Base-by-base conservation (phyloP, 2,888 invertebrate genomes). In the Megamerina dolium region DNA sequence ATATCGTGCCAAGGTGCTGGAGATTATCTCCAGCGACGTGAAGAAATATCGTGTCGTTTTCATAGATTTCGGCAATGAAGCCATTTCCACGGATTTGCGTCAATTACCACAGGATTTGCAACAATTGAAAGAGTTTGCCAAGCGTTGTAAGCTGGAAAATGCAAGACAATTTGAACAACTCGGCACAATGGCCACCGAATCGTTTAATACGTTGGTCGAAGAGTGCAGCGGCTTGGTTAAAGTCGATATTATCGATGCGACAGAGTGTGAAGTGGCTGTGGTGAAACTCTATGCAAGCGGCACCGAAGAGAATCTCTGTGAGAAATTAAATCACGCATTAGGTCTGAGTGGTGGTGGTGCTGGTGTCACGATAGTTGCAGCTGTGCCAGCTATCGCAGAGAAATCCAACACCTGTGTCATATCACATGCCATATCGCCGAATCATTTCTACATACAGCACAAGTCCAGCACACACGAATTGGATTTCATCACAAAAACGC, bases 1-100 rank as follows among this genome's bases (percentile, higher is more conserved):
- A 87, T 96, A 95, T 68, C 77, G 96, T 46, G 94, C 91, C 0
- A 81, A 83, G 60, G 81, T 95, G 8, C 75, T 92, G 29, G 87
- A 87, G 58, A 32, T 49, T 13, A 10, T 54, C 16, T 82, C 82
- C 53, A 75, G 83, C 5, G 83, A 83, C 61, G 83, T 79, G 50
- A 81, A 81, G 6, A 83, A 83, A 21, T 85, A 79, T 0, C 83
- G 83, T 0, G 82, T 87, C 0, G 73, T 83, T 5, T 86, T 85
- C 56, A 76, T 86, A 4, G 84, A 84, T 62, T 83, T 78, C 55
- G 84, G 84, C 5, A 82, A 81, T 57, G 74, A 76, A 2, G 75
- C 76, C 0, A 65, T 77, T 5, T 75, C 77, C 0, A 73, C 72
- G 10, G 77, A 80, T 53, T 56, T 83, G 2, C 74, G 78, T 41